Evolutionary conservation across 2,113 vertebrate species (phyloP).

Genomic region (Ageneiosus marmoratus): DNA sequence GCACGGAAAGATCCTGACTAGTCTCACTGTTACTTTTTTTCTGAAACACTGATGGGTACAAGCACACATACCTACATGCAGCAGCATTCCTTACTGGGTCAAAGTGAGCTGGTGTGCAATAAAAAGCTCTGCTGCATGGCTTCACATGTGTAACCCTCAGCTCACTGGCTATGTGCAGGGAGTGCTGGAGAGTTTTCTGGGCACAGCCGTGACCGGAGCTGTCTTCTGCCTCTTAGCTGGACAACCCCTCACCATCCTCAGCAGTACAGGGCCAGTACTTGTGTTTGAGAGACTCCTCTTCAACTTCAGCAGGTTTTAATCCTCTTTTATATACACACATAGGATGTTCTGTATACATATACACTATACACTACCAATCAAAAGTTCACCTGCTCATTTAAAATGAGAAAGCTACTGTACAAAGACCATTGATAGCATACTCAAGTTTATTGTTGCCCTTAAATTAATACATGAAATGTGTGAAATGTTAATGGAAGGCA

Average conservation of each 20-base stretch:
- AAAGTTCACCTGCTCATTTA: not conserved
- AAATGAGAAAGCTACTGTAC: no score
- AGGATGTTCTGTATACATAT: not conserved
- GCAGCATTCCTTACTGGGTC: conserved; percentile 15
- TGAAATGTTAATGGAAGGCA: no score
- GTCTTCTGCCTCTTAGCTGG: conserved; percentile 92
- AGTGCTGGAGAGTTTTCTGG: conserved; percentile 96
- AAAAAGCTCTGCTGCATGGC: not conserved
- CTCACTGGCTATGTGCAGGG: conserved; percentile 73
- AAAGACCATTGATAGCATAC: no score
- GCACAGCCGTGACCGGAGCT: conserved; percentile 87
- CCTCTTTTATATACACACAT: not conserved
- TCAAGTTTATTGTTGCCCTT: no score
- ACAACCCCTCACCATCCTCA: conserved; percentile 94
- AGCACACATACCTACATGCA: not conserved
- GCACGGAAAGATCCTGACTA: not conserved
- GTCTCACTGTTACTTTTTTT: not conserved
- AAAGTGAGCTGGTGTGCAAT: not conserved
- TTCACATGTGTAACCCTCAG: conserved; percentile 4
- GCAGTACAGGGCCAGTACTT: conserved; percentile 95
- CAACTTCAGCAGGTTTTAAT: conserved; percentile 91
- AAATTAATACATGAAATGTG: no score
- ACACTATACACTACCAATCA: not conserved
- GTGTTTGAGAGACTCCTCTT: conserved; percentile 96
- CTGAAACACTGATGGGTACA: not conserved